A percentile compares a stretch with the other conserved stretches of the same genome.
Evolutionary conservation across 2,888 invertebrate genomes (phyloP).

Genomic region (Melanchra persicariae): DNA sequence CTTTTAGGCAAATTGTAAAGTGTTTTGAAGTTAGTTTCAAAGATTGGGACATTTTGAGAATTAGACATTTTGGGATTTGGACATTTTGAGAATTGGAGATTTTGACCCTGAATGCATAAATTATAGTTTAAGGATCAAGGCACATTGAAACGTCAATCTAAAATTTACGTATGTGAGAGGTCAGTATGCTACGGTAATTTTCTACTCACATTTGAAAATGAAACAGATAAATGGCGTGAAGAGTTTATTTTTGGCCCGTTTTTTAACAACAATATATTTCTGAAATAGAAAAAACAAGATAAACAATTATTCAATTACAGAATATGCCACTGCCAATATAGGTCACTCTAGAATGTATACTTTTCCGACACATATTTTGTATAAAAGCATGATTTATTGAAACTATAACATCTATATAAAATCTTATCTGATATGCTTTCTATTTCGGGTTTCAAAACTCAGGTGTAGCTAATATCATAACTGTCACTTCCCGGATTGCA

Average conservation of each 20-base stretch:
- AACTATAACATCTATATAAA: conserved; percentile 67
- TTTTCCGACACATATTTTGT: conserved; percentile 56
- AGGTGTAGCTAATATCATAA: conserved; percentile 38
- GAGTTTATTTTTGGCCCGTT: conserved; percentile 87
- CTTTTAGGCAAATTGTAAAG: too few relatives aligned
- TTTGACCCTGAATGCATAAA: too few relatives aligned
- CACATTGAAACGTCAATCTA: neutral
- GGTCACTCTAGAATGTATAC: conserved; percentile 51
- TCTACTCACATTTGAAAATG: conserved; percentile 15
- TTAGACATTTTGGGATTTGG: too few relatives aligned
- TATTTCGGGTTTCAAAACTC: conserved; percentile 58
- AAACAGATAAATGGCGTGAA: conserved; percentile 80
- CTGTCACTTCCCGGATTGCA: conserved; percentile 15
- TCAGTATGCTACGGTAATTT: too few relatives aligned
- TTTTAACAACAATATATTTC: conserved; percentile 83
- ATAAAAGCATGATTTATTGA: conserved; percentile 69
- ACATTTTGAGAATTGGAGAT: too few relatives aligned
- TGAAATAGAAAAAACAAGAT: conserved; percentile 73
- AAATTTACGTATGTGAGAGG: too few relatives aligned
- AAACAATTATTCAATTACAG: conserved; percentile 66
- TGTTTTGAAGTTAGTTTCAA: too few relatives aligned
- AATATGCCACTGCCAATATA: conserved; percentile 67
- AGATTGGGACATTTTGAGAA: too few relatives aligned
- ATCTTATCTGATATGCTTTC: conserved; percentile 70
- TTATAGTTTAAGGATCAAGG: too few relatives aligned